Percentiles rank a stretch among this genome's conserved stretches.
Conservation (phyloP, 1,140 invertebrate species). For the Drosophila fuyamai region DNA sequence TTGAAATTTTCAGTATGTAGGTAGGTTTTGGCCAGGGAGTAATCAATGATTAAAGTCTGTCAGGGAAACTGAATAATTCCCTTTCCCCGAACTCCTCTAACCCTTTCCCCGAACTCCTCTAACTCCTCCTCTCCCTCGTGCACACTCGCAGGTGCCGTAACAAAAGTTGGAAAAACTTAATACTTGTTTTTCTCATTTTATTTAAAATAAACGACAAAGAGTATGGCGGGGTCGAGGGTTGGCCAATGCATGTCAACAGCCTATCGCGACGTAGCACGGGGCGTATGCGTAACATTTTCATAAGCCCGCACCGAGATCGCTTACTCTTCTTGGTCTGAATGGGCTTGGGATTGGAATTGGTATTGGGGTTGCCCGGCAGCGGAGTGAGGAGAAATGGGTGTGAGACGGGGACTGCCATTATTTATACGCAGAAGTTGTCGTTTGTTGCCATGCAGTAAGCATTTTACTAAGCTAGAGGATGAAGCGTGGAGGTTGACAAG, state of each 20-base stretch:
- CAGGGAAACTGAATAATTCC: neutral
- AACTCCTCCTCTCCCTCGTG: neutral
- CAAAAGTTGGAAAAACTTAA: conserved; percentile 7
- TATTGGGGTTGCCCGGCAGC: neutral
- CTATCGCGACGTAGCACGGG: conserved; percentile 25
- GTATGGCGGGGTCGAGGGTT: conserved; percentile 1
- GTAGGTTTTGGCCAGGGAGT: neutral
- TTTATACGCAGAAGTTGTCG: conserved; percentile 21
- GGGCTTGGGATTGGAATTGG: neutral
- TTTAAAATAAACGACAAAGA: conserved; percentile 11
- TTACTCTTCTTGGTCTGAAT: neutral
- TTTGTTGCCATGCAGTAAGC: conserved; percentile 37
- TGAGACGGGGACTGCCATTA: neutral
- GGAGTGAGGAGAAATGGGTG: no score
- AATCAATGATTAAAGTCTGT: neutral
- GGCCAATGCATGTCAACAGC: conserved; percentile 36
- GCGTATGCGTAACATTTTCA: conserved; percentile 61
- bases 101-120: neutral
- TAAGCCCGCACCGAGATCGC: conserved; percentile 24
- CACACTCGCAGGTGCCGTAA: neutral
- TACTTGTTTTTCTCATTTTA: conserved; percentile 13
- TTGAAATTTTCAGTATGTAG: neutral
- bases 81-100: neutral
- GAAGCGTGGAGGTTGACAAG: neutral
- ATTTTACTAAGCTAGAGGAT: conserved; percentile 12